Evolutionary conservation across 2,797 vertebrate genomes (phyloP), one percentile per base, ranked within the genome.

Genomic region (Megalops cyprinoides): DNA sequence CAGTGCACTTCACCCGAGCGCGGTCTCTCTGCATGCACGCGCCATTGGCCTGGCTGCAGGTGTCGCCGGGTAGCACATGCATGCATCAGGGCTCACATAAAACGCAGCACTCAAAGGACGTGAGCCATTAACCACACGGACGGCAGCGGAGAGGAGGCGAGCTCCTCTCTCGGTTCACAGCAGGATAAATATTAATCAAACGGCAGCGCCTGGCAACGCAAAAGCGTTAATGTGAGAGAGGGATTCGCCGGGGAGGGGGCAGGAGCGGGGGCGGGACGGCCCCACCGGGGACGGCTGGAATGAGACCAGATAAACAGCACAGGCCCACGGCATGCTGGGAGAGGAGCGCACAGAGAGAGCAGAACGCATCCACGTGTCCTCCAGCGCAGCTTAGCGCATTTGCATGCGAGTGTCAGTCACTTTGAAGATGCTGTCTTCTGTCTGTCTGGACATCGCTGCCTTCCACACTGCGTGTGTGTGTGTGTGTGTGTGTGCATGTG

Each of bases 401-500:
- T 91, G 90, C 88, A 91, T 92, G 86, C 86, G 44, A 84, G 86
- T 87, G 86, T 71, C 84, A 79, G 87, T 83, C 80, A 86, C 92
- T 93, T 94, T 94, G 91, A 94, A 92, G 88, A 91, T 92, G 88
- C 73, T 84, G 87, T 87, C n/a, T n/a, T 89, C 83, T 88, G 56
- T 78, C 49, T 20, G 81, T 85, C 85, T 88, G 86, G 84, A 90
- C 83, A 82, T 75, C 75, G 87, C 86, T 86, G 48, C 83, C 76
- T 44, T 83, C 48, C 74, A 79, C 62, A 76, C 31, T 62, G 76
- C 55, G 62, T 15, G 9, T n/a, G 53, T 20, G 62, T 31, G 5
- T 34, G 56, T 78, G 69, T 79, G 44, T 12, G 31, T 69, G n/a
- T 76, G 62, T 69, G 60, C 74, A 75, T 53, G 46, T 79, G 20